Base-by-base conservation (phyloP, 2,113 vertebrate genomes). In the Anoura caudifer region DNA sequence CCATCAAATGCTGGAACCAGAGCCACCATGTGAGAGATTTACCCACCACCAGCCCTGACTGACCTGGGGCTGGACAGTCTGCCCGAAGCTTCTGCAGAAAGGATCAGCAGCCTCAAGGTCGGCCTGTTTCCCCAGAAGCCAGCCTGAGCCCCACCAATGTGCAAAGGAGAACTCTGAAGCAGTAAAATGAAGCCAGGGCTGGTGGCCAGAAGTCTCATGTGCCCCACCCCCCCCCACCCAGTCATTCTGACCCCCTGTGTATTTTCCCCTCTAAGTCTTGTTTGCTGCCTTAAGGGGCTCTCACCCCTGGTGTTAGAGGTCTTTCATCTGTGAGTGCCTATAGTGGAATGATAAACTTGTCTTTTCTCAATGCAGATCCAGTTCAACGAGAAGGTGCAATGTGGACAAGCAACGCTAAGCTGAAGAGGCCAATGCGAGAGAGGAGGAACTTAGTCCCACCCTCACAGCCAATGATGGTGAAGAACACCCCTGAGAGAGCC, bases 291-390 rank as follows among this genome's bases (percentile, higher is more conserved):
- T 38, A 10, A 50, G 28, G 38, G 69, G 47, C 61, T 41, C 10
- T 83, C n/a, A 9, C 33, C 24, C 52, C 73, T 41, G 7, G 7
- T 36, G 45, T 36, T 14, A 52, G 43, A 77, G 65, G 50, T 11
- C 52, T 72, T 80, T 31, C n/a, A 65, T 31, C 67, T 17, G 0
- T 10, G 31, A 50, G 36, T 20, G 43, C 38, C 67, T 52, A 38
- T 26, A 75, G 24, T 19, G 72, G 38, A 95, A 54, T 72, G 56
- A 96, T 82, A n/a, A 2, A n/a, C 38, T n/a, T 54, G 76, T 96
- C 41, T 91, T 41, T 93, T 97, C 90, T 96, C 88, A 85, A 90
- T 50, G 54, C 80, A 97, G 97, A 95, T 80, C 59, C 93, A 65
- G 33, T n/a, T 47, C 87, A 56, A 76, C 88, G 86, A 91, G 86